phyloP scores from a whole-genome alignment of 2,797 vertebrate species.

The Phoxinus dragarum region DNA sequence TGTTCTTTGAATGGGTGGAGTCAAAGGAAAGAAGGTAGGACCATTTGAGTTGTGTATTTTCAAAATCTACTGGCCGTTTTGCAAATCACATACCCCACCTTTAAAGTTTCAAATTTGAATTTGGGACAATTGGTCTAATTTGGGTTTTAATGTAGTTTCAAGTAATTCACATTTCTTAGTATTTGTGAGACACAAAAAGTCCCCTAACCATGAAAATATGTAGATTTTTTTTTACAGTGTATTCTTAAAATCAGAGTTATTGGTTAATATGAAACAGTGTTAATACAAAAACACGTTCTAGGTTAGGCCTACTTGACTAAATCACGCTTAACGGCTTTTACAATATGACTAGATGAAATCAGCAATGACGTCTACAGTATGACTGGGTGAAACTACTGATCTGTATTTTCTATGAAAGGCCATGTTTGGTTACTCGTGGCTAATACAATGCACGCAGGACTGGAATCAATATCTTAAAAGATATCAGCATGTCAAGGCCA shows the following conservation, averaged over 20 bases:
- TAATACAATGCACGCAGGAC: background rate
- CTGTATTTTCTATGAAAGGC: background rate
- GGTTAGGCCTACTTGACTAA: background rate
- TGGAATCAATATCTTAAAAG: conserved; percentile 10
- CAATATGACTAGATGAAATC: conserved; percentile 1
- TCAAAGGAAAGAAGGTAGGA: too few relatives aligned
- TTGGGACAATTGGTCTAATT: background rate
- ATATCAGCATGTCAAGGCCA: conserved; percentile 29
- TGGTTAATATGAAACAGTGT: background rate
- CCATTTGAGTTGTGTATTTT: too few relatives aligned
- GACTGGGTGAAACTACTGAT: background rate
- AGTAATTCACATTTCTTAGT: background rate
- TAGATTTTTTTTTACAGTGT: background rate
- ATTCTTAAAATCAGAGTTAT: background rate
- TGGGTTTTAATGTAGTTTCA: background rate
- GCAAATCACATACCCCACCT: too few relatives aligned
- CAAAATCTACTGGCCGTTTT: too few relatives aligned
- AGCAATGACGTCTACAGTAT: background rate
- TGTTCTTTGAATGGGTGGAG: too few relatives aligned
- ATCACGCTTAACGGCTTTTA: background rate
- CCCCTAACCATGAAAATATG: background rate
- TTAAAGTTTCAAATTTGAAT: background rate
- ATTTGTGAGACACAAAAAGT: background rate
- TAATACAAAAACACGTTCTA: background rate
- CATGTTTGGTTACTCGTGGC: background rate